A percentile compares a stretch with the other conserved stretches of the same genome.
Conservation (phyloP, 2,113 vertebrate genomes). For the Tonatia bakeri region DNA sequence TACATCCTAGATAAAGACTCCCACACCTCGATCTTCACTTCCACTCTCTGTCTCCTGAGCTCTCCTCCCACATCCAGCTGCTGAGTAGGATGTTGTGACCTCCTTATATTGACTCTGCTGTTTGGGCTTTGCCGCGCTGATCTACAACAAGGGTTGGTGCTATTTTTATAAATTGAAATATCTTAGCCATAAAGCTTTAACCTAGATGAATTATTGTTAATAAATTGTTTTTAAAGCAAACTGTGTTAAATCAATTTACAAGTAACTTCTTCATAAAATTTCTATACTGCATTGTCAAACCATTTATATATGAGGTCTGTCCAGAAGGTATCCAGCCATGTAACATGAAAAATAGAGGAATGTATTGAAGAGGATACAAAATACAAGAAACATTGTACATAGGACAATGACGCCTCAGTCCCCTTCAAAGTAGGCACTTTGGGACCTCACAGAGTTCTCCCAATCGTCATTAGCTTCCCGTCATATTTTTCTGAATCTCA, state of each 20-base stretch:
- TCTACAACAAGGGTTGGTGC: neutral
- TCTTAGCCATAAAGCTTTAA: slow-evolving; percentile 11
- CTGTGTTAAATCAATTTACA: neutral
- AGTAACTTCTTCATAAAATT: slow-evolving; percentile 14
- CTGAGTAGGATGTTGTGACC: neutral
- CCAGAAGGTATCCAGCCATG: too few species aligned
- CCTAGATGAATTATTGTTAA: neutral
- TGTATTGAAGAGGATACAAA: too few species aligned
- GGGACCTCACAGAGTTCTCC: too few species aligned
- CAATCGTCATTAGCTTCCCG: too few species aligned
- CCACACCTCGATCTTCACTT: neutral
- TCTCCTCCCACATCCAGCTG: neutral
- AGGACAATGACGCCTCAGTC: too few species aligned
- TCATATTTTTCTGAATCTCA: too few species aligned
- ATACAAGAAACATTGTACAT: too few species aligned
- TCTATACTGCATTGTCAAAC: neutral
- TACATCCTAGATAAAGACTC: neutral
- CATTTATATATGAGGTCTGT: neutral
- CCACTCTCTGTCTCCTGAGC: neutral
- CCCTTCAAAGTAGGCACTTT: too few species aligned
- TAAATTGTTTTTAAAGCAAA: neutral
- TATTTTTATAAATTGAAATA: neutral
- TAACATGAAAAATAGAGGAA: too few species aligned
- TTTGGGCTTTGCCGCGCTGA: neutral
- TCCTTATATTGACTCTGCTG: neutral